These are phyloP conservation scores for Rhingia rostrata DNA, from an alignment of 2,888 invertebrate species.

Conservation along the genomic window DNA sequence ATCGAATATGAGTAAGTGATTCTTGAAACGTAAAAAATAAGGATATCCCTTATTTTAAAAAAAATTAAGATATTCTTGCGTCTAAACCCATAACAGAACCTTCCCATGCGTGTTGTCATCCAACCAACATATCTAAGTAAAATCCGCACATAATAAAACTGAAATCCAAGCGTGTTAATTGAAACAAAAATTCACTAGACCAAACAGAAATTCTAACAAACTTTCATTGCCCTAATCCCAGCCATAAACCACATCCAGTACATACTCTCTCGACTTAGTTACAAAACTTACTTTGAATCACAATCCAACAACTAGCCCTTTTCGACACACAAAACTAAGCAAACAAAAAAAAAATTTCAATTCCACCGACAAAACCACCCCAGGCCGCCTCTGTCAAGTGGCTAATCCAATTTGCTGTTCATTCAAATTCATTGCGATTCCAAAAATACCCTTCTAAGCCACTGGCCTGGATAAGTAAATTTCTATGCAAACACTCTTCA, in stretches of 20 bases:
- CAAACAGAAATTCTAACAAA: constrained; percentile 45
- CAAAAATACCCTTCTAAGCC: constrained; percentile 63
- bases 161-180: no score
- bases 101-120: no score
- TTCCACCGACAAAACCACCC: constrained; percentile 27
- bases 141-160: no score
- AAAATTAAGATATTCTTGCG: no score
- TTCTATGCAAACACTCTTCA: constrained; percentile 25
- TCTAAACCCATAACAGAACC: no score
- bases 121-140: no score
- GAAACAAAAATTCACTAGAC: not conserved
- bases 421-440: constrained; percentile 72
- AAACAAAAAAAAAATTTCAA: constrained; percentile 31
- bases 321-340: not conserved
- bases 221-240: constrained; percentile 61
- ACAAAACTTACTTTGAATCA: constrained; percentile 24
- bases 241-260: constrained; percentile 56
- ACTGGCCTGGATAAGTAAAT: constrained; percentile 69
- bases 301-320: constrained; percentile 17
- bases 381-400: constrained; percentile 44
- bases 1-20: no score
- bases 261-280: constrained; percentile 40
- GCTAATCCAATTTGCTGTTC: constrained; percentile 73
- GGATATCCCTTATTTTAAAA: no score
- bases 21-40: no score